Percentiles rank a stretch among this genome's conserved stretches.
These are phyloP conservation scores for Athetis lepigone DNA, from an alignment of 2,888 invertebrate genomes.

Conservation along the genomic window DNA sequence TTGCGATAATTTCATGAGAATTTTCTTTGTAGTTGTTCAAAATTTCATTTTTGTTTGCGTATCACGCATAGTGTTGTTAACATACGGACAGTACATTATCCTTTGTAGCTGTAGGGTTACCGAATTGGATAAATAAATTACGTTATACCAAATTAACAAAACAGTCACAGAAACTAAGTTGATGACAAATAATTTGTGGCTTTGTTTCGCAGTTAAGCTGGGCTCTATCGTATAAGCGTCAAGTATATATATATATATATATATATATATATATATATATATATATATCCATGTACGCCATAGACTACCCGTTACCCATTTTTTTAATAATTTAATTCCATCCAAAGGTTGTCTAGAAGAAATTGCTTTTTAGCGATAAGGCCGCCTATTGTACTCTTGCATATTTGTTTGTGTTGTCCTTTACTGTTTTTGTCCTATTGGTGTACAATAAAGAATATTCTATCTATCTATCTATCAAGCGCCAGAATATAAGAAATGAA, in stretches of 20 bases:
- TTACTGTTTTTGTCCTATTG: too few relatives aligned
- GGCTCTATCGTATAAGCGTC: too few relatives aligned
- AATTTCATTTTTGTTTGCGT: slow-evolving; percentile 3
- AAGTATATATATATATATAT: too few relatives aligned
- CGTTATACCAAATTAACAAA: background rate
- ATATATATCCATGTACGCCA: too few relatives aligned
- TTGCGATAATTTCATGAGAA: background rate
- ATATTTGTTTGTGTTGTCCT: too few relatives aligned
- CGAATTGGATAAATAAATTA: slow-evolving; percentile 7
- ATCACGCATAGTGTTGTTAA: slow-evolving; percentile 3
- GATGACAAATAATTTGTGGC: background rate
- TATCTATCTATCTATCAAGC: background rate
- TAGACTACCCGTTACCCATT: too few relatives aligned
- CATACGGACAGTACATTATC: background rate
- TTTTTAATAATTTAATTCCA: too few relatives aligned
- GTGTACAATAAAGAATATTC: too few relatives aligned
- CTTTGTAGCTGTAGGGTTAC: slow-evolving; percentile 10
- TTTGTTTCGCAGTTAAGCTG: background rate
- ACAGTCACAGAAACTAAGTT: background rate
- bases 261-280: too few relatives aligned
- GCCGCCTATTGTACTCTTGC: too few relatives aligned
- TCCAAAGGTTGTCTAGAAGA: too few relatives aligned
- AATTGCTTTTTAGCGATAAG: too few relatives aligned
- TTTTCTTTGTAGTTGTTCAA: background rate
- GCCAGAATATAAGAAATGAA: background rate